Conservation (phyloP, 2,888 invertebrate genomes). For the Paralinhomoeus sp. region DNA sequence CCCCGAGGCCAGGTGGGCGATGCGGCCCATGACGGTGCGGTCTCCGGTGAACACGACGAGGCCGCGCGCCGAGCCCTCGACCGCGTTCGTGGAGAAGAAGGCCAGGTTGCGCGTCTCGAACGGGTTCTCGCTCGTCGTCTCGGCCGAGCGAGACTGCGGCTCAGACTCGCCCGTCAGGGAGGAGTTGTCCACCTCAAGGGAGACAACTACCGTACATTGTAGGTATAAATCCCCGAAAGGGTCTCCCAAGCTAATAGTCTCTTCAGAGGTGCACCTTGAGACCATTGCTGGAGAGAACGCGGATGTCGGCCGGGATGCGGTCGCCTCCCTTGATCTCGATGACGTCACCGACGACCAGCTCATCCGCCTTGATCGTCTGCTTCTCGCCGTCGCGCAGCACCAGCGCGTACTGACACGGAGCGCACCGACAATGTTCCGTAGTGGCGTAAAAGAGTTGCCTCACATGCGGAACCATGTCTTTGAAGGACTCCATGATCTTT, state of each 20-base stretch:
- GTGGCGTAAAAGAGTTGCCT: too few relatives aligned
- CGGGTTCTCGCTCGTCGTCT: conserved; percentile 33
- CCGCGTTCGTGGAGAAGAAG: conserved; percentile 35
- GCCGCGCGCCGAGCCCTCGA: conserved; percentile 36
- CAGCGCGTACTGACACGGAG: not conserved
- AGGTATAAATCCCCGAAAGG: too few relatives aligned
- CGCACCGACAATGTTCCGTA: too few relatives aligned
- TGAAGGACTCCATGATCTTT: conserved; percentile 96
- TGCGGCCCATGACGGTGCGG: conserved; percentile 45
- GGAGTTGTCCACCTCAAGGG: conserved; percentile 30
- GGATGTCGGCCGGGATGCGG: conserved; percentile 87
- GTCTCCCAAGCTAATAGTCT: too few relatives aligned
- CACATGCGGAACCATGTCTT: conserved; percentile 43
- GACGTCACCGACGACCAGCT: conserved; percentile 83
- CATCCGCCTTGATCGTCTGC: conserved; percentile 35
- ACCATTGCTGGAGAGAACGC: conserved; percentile 74
- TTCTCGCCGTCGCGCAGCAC: conserved; percentile 39
- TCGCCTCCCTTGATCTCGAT: conserved; percentile 98
- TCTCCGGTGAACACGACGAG: conserved; percentile 43
- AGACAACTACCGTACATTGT: too few relatives aligned
- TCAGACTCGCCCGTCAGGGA: conserved; percentile 36
- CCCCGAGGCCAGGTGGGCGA: conserved; percentile 42
- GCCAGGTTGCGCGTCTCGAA: conserved; percentile 33
- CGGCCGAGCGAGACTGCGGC: conserved; percentile 31
- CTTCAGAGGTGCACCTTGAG: conserved; percentile 65